A percentile compares a stretch with the other conserved stretches of the same genome.
Evolutionary conservation across 2,888 invertebrate genomes (phyloP).

Genomic region (Temnothorax rugatulus): DNA sequence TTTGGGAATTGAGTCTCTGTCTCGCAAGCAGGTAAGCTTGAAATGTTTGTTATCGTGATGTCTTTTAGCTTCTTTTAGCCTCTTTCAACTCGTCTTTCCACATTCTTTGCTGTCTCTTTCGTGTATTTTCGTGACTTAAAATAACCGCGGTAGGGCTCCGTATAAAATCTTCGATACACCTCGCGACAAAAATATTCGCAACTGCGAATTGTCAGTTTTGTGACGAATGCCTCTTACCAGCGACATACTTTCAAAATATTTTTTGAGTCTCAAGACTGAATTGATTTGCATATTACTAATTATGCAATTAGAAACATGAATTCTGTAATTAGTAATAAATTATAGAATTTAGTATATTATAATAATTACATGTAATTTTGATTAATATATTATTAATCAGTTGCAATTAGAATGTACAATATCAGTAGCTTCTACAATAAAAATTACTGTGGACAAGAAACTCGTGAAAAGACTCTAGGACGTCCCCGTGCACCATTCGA

Average conservation of each 20-base stretch:
- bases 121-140: slow-evolving; percentile 39
- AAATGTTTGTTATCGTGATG: slow-evolving; percentile 1
- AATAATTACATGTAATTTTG: not conserved
- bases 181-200: not conserved
- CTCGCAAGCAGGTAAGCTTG: not conserved
- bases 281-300: not conserved
- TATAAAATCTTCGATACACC: slow-evolving; percentile 15
- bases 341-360: not conserved
- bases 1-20: not conserved
- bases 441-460: not conserved
- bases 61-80: slow-evolving; percentile 20
- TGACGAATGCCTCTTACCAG: not conserved
- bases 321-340: not conserved
- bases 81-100: slow-evolving; percentile 45
- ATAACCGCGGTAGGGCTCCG: not conserved
- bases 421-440: not conserved
- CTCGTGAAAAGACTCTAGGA: not conserved
- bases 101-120: slow-evolving; percentile 49
- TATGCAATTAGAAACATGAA: not conserved
- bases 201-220: not conserved
- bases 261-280: not conserved
- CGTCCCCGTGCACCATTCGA: not conserved
- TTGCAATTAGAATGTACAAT: not conserved
- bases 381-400: slow-evolving; percentile 1
- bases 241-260: not conserved